Conservation (phyloP, 2,888 invertebrate genomes). For the Agriopis marginaria region DNA sequence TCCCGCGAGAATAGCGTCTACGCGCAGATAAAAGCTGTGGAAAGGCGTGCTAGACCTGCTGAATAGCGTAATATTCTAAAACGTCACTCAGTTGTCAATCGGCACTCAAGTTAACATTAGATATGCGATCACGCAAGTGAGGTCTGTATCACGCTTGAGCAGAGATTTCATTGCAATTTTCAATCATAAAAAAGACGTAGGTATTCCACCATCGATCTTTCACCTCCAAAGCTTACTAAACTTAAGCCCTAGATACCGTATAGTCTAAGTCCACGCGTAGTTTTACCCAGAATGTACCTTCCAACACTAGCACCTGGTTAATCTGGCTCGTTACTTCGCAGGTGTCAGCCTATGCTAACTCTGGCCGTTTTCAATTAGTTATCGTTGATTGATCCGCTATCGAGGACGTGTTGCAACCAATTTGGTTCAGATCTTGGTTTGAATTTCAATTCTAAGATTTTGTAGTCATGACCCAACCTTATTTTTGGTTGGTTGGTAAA, state of each 20-base stretch:
- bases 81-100: no score
- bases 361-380: slow-evolving; percentile 22
- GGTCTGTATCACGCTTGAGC: no score
- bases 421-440: slow-evolving; percentile 7
- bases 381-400: slow-evolving; percentile 25
- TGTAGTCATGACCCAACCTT: background rate
- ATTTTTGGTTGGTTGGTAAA: background rate
- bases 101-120: no score
- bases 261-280: background rate
- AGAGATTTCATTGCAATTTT: background rate
- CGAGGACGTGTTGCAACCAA: slow-evolving; percentile 12
- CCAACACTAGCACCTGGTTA: slow-evolving; percentile 3
- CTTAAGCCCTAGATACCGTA: background rate
- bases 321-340: slow-evolving; percentile 15
- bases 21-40: no score
- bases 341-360: slow-evolving; percentile 19
- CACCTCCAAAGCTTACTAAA: background rate
- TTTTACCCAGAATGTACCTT: background rate
- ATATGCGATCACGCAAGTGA: no score
- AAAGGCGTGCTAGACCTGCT: no score
- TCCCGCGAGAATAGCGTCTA: no score
- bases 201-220: background rate
- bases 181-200: no score
- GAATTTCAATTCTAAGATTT: background rate
- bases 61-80: no score